Evolutionary conservation across 2,888 invertebrate genomes (phyloP).

Genomic region (Nymphalis urticae): DNA sequence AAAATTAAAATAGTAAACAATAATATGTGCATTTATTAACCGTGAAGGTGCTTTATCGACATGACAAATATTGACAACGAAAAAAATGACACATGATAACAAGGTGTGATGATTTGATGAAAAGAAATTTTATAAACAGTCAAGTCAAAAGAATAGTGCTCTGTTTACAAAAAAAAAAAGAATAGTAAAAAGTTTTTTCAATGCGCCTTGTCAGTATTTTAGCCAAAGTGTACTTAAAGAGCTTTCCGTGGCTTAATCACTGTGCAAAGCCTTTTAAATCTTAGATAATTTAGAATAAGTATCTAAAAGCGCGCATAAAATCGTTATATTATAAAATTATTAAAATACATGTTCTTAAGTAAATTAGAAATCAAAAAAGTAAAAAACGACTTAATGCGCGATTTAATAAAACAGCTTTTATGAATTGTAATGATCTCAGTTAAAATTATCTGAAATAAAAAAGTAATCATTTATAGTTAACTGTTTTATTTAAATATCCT

Average conservation of each 20-base stretch:
- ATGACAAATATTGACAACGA: background rate
- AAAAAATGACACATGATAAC: background rate
- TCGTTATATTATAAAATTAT: background rate
- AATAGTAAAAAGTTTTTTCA: constrained; percentile 3
- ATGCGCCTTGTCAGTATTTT: constrained; percentile 34
- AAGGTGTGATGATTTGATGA: background rate
- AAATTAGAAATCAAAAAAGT: background rate
- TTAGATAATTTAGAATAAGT: constrained; percentile 14
- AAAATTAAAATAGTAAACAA: too few relatives aligned
- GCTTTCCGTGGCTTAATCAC: constrained; percentile 25
- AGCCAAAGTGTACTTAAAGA: constrained; percentile 34
- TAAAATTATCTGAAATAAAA: constrained; percentile 36
- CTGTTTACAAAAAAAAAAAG: background rate
- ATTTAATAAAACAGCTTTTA: constrained; percentile 24
- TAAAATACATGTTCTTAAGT: background rate
- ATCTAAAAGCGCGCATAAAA: constrained; percentile 18
- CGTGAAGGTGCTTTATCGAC: background rate
- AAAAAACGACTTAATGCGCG: constrained; percentile 20
- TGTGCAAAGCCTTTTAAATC: constrained; percentile 26
- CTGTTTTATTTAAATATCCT: constrained; percentile 16
- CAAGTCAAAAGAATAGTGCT: background rate
- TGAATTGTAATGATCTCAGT: constrained; percentile 39
- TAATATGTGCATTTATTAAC: background rate
- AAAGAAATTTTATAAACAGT: too few relatives aligned
- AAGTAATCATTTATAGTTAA: constrained; percentile 16